Percentiles rank a stretch among this genome's conserved stretches.
Evolutionary conservation across 2,797 vertebrate species (phyloP).

Genomic region (Propithecus perrieri): DNA sequence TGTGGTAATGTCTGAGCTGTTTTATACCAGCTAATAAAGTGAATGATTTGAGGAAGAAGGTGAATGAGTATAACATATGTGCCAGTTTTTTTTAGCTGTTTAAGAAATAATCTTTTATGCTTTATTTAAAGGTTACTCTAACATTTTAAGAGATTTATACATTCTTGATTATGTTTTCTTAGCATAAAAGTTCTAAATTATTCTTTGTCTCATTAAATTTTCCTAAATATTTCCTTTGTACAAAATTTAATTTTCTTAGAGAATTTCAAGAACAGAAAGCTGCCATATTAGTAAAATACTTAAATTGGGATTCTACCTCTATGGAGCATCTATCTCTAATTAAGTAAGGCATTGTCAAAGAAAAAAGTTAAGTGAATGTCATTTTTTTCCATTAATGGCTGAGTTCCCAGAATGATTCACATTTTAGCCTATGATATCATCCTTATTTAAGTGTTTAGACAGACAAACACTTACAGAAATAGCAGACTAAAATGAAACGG

Average conservation of each 20-base stretch:
- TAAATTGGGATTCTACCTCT: background rate
- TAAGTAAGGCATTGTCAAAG: slow-evolving; percentile 48
- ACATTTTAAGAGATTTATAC: slow-evolving; percentile 73
- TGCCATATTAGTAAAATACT: background rate
- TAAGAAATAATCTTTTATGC: slow-evolving; percentile 76
- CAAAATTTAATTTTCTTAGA: slow-evolving; percentile 41
- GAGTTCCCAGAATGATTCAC: slow-evolving; percentile 72
- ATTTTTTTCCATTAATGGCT: slow-evolving; percentile 66
- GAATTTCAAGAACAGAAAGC: slow-evolving; percentile 8
- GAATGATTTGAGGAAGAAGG: slow-evolving; percentile 84
- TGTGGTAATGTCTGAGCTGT: slow-evolving; percentile 83
- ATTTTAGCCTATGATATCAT: slow-evolving; percentile 73
- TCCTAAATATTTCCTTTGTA: slow-evolving; percentile 22
- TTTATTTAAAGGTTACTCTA: slow-evolving; percentile 79
- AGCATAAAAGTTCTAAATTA: slow-evolving; percentile 27
- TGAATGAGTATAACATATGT: slow-evolving; percentile 85
- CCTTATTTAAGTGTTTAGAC: slow-evolving; percentile 74
- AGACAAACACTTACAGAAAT: slow-evolving; percentile 71
- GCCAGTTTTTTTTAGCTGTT: slow-evolving; percentile 77
- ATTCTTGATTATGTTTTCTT: slow-evolving; percentile 66
- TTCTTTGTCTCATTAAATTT: slow-evolving; percentile 43
- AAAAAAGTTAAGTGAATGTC: slow-evolving; percentile 38
- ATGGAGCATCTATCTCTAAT: slow-evolving; percentile 23
- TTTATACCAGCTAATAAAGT: slow-evolving; percentile 84
- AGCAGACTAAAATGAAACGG: slow-evolving; percentile 49